phyloP scores from a whole-genome alignment of 2,113 vertebrate species.

The Podiceps cristatus region DNA sequence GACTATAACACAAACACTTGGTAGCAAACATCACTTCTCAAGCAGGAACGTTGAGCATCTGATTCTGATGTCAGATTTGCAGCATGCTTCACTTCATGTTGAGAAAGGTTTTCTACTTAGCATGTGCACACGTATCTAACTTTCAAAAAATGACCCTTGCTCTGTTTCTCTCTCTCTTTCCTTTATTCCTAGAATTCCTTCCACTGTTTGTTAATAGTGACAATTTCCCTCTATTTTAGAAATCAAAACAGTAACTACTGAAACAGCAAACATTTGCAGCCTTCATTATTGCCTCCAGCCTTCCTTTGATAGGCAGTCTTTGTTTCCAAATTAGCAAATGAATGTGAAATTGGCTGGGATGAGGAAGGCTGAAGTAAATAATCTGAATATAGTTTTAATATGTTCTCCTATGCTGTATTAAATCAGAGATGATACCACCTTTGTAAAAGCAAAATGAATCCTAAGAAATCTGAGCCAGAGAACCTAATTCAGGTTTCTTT shows the following conservation, averaged over 20 bases:
- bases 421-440: background rate
- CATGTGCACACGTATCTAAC: background rate
- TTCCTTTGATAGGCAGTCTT: background rate
- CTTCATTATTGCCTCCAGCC: background rate
- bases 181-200: background rate
- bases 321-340: slow-evolving; percentile 3
- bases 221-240: background rate
- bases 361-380: background rate
- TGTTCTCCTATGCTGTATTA: background rate
- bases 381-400: background rate
- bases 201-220: background rate
- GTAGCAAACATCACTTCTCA: background rate
- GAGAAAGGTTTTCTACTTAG: background rate
- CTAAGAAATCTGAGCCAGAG: background rate
- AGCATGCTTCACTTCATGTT: background rate
- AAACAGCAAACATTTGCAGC: background rate
- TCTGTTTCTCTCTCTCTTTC: background rate
- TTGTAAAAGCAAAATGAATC: background rate
- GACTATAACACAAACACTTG: background rate
- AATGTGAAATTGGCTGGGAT: background rate
- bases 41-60: background rate
- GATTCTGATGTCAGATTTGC: background rate
- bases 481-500: background rate
- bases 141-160: background rate
- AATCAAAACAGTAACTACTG: background rate